These are phyloP conservation scores for Trileptium ribeirensis DNA, from an alignment of 2,888 invertebrate genomes.

Conservation along the genomic window DNA sequence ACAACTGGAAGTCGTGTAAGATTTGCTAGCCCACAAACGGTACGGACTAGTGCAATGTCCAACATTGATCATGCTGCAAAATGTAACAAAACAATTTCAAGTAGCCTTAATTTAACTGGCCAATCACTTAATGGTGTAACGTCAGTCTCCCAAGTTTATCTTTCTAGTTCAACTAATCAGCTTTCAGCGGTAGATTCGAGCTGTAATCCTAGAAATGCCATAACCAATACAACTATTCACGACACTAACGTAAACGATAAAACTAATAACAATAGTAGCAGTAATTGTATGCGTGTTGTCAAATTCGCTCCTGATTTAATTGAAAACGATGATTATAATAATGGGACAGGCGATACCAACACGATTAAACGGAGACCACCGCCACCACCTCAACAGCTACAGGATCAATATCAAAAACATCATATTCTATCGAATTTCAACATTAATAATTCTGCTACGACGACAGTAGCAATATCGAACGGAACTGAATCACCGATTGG, in stretches of 20 bases:
- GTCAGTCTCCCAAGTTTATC: not conserved
- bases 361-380: not conserved
- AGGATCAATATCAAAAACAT: not conserved
- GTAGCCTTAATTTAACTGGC: not conserved
- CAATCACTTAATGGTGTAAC: not conserved
- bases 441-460: not conserved
- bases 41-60: not conserved
- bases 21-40: not conserved
- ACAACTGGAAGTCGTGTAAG: not conserved
- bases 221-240: not conserved
- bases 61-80: too few relatives aligned
- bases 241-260: too few relatives aligned
- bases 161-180: not conserved
- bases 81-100: not conserved
- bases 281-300: not conserved
- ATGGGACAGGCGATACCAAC: not conserved
- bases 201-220: not conserved
- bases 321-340: not conserved
- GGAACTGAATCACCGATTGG: too few relatives aligned
- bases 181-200: not conserved
- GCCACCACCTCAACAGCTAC: not conserved
- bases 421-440: not conserved
- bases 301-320: not conserved
- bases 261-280: too few relatives aligned
- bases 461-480: too few relatives aligned